These are phyloP conservation scores for Cuniculus paca DNA, from an alignment of 2,797 vertebrate species.

Conservation along the genomic window DNA sequence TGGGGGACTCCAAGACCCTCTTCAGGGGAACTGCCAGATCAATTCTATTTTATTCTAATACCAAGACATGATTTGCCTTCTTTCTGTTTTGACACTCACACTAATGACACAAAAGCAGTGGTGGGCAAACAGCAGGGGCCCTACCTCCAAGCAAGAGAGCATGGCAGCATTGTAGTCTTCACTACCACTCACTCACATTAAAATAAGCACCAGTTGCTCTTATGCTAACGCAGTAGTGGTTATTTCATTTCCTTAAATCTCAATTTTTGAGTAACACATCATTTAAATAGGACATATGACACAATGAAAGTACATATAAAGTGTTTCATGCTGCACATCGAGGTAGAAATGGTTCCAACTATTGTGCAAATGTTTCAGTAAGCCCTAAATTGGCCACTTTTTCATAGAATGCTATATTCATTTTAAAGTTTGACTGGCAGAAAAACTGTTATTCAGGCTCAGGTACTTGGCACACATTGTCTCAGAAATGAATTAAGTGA, in stretches of 20 bases:
- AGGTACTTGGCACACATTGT: background rate
- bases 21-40: background rate
- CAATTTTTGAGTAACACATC: background rate
- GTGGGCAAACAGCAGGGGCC: background rate
- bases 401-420: background rate
- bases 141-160: background rate
- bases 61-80: background rate
- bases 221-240: background rate
- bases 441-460: background rate
- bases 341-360: background rate
- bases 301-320: background rate
- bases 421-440: conserved; percentile 27
- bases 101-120: background rate
- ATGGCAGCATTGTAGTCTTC: background rate
- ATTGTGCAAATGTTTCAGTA: background rate
- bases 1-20: background rate
- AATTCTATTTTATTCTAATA: background rate
- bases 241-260: conserved; percentile 19
- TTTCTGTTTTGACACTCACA: background rate
- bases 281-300: background rate
- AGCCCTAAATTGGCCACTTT: background rate
- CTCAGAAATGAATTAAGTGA: conserved; percentile 24
- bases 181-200: background rate
- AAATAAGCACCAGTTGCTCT: background rate
- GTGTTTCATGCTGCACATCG: no score